Conservation (phyloP, 2,113 vertebrate genomes). For the Plecturocebus donacophilus region DNA sequence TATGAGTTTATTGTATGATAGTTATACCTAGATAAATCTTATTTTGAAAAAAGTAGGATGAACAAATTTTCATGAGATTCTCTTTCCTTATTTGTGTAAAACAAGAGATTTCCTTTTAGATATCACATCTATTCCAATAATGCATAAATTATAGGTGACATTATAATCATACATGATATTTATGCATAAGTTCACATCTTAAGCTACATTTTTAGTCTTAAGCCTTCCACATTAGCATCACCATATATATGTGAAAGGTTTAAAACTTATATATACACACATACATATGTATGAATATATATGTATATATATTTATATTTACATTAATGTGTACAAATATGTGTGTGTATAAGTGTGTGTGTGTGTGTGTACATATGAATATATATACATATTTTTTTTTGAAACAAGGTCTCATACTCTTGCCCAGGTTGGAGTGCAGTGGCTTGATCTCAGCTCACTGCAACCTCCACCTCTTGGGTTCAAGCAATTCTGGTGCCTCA, state of each 20-base stretch:
- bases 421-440: no score
- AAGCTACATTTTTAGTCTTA: not conserved
- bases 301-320: no score
- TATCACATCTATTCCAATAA: not conserved
- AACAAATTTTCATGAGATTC: not conserved
- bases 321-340: no score
- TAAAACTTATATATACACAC: no score
- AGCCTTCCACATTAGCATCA: not conserved
- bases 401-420: no score
- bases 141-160: not conserved
- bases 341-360: rapidly evolving
- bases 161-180: not conserved
- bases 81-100: not conserved
- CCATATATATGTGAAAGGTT: no score
- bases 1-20: not conserved
- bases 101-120: not conserved
- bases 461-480: no score
- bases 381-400: no score
- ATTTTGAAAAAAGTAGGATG: not conserved
- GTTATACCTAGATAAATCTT: not conserved
- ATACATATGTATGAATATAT: no score
- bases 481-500: no score
- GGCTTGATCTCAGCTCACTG: no score
- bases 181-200: not conserved
- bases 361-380: rapidly evolving